Evolutionary conservation across 1,140 invertebrate genomes (phyloP), one percentile per base, ranked within the genome.

Genomic region (Trinorchestia longiramus): DNA sequence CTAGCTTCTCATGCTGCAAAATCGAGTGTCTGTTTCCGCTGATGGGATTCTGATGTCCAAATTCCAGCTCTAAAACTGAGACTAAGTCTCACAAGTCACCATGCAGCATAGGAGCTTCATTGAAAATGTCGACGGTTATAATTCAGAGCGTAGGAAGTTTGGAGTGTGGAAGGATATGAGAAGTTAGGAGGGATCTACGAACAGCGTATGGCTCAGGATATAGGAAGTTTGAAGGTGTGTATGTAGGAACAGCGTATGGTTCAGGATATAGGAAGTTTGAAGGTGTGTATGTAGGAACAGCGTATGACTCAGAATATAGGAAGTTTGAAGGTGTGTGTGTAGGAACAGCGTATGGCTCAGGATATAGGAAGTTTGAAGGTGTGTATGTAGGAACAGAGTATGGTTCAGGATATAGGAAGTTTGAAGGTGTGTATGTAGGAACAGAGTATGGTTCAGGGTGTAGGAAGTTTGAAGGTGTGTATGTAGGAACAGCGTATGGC

Each of bases 41-140:
- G 44, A 94, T 94, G 92, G 92, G 6, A 45, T 94, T 45, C 92
- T 94, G 92, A 94, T 94, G 92, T 94, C 92, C 92, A 40, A 94
- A 94, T 40, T 47, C 43, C 44, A 90, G 88, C 88, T 90, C 88
- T 90, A 42, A 90, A 90, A 90, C 88, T 41, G 88, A 90, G 43
- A 42, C n/a, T 90, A 90, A 90, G 43, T 42, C 43, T 90, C 43
- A 90, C 41, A 90, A 90, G 15, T 90, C 62, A 28, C 62, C 11
- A 3, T 77, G 15, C 62, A 36, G 62, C 1, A 36, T 3, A 36
- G 62, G 62, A 77, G 15, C 28, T 23, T 77, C 62, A 77, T 1
- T 77, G 62, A 77, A 77, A 77, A 77, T 77, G 15, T 77, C 15
- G 15, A 3, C 15, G 28, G 15, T 77, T 36, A 77, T 77, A 77